These are phyloP conservation scores for Drosophila mojavensis DNA, from an alignment of 1,140 invertebrate genomes.

Conservation along the genomic window DNA sequence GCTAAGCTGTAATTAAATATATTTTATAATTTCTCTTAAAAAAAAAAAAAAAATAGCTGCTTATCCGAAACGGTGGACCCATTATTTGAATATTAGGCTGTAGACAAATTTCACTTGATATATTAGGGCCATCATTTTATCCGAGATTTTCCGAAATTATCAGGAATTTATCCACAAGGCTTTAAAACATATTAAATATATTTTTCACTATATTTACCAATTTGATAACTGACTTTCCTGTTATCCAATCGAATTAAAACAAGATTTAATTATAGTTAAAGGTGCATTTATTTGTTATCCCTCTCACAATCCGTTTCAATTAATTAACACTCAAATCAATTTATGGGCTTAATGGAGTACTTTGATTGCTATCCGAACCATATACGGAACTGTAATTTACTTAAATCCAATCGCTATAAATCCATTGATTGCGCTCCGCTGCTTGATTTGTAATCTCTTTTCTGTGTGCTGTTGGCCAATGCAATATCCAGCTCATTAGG, in stretches of 20 bases:
- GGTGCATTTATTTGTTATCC: no score
- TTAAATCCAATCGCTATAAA: not conserved
- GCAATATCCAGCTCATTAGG: conserved; percentile 57
- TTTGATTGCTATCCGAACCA: not conserved
- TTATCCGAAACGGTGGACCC: not conserved
- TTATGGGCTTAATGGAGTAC: not conserved
- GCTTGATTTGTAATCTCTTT: conserved; percentile 27
- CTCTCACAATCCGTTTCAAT: not conserved
- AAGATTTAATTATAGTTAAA: no score
- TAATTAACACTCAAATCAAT: no score
- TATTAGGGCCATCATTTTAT: not conserved
- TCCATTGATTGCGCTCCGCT: conserved; percentile 2
- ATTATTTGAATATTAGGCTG: no score
- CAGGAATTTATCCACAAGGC: not conserved
- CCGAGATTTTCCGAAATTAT: not conserved
- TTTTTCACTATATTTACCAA: not conserved
- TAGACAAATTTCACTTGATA: no score
- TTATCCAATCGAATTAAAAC: no score
- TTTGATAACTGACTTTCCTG: not conserved
- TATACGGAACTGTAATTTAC: not conserved
- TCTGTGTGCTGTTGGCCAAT: conserved; percentile 23
- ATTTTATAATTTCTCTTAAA: no score
- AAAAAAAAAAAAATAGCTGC: no score
- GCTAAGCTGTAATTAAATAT: no score
- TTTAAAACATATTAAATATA: no score